Conservation (phyloP, 2,113 vertebrate genomes). For the Carlito syrichta region DNA sequence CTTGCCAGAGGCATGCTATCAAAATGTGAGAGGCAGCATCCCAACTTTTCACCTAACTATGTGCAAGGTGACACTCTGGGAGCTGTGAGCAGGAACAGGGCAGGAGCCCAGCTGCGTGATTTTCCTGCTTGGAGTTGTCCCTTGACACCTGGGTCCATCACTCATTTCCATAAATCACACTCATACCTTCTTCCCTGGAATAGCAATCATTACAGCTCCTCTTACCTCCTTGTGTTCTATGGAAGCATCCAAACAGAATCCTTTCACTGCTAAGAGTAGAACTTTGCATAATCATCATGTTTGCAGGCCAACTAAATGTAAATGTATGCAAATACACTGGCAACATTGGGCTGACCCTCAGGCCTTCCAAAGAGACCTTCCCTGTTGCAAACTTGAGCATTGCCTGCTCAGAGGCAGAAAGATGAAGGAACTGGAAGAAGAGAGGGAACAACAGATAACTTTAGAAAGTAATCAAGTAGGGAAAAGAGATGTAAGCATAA, state of each 20-base stretch:
- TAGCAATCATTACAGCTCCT: not conserved
- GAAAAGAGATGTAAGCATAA: not conserved
- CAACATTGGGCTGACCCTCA: not conserved
- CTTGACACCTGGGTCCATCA: not conserved
- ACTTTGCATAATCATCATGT: not conserved
- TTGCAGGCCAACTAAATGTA: conserved; percentile 6
- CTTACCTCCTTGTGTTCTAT: not conserved
- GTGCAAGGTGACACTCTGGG: not conserved
- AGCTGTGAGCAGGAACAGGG: not conserved
- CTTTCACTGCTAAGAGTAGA: not conserved
- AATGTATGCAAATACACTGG: conserved; percentile 8
- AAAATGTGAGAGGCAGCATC: not conserved
- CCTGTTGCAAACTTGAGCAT: not conserved
- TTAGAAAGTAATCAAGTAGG: not conserved
- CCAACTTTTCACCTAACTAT: not conserved
- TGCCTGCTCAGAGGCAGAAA: not conserved
- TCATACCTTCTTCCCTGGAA: not conserved
- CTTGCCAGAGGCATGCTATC: not conserved
- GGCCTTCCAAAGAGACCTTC: not conserved
- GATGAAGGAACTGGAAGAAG: not conserved
- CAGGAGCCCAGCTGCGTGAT: not conserved
- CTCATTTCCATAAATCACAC: not conserved
- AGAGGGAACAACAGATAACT: not conserved
- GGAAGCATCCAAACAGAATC: not conserved
- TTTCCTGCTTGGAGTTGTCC: not conserved